Evolutionary conservation across 1,140 invertebrate species (phyloP).

Genomic region (Papilio dardanus): DNA sequence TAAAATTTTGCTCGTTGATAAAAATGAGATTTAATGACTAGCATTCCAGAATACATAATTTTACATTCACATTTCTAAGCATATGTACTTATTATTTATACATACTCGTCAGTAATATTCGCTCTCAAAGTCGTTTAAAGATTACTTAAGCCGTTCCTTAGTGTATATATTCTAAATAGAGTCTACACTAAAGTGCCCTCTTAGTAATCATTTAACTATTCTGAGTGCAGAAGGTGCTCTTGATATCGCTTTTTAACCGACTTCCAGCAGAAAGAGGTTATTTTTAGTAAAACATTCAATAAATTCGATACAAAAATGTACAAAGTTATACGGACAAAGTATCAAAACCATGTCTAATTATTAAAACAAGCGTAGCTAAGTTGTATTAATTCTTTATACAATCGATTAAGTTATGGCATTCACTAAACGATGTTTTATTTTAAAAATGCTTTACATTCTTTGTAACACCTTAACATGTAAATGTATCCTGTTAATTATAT

Average conservation of each 20-base stretch:
- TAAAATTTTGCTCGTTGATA: not conserved
- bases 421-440: not conserved
- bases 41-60: not conserved
- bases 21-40: not conserved
- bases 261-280: too few species aligned
- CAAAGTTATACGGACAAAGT: not conserved
- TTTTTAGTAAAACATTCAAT: not conserved
- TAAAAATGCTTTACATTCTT: constrained; percentile 4
- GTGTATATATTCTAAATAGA: not conserved
- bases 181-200: too few species aligned
- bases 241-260: not conserved
- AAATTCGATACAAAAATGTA: not conserved
- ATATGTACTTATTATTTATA: not conserved
- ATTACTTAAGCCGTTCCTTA: not conserved
- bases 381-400: not conserved
- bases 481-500: not conserved
- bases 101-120: not conserved
- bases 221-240: not conserved
- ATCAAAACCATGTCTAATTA: not conserved
- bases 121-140: not conserved
- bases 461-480: not conserved
- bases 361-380: not conserved
- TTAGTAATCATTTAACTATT: not conserved
- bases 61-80: not conserved
- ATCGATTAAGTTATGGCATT: not conserved